Percentiles rank a stretch among this genome's conserved stretches.
Evolutionary conservation across 2,113 vertebrate genomes (phyloP).

Genomic region (Mesembrinibis cayennensis): DNA sequence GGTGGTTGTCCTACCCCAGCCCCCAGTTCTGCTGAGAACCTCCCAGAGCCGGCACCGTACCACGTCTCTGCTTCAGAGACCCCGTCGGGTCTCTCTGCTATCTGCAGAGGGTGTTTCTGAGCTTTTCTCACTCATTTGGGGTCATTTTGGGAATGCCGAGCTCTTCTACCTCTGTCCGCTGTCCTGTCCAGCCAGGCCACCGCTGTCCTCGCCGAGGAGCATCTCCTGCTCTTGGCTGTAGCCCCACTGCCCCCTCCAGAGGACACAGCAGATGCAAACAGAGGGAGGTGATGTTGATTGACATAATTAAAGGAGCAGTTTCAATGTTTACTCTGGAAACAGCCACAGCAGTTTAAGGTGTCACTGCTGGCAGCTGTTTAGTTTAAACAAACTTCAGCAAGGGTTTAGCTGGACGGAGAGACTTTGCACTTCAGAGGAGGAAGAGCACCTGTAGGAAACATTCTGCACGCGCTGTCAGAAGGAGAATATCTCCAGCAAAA

Average conservation of each 20-base stretch:
- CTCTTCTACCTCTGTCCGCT: not conserved
- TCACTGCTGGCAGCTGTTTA: slow-evolving; percentile 39
- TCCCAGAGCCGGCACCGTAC: not conserved
- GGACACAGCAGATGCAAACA: not conserved
- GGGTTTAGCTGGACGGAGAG: not conserved
- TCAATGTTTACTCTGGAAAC: slow-evolving; percentile 48
- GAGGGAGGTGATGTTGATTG: not conserved
- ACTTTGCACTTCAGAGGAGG: not conserved
- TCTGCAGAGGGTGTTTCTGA: not conserved
- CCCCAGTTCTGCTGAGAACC: not conserved
- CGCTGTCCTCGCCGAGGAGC: fast-evolving
- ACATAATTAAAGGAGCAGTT: slow-evolving; percentile 48
- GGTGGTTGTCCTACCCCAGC: not conserved
- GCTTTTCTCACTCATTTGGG: not conserved
- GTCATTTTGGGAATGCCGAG: not conserved
- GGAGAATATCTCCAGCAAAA: not conserved
- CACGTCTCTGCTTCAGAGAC: not conserved
- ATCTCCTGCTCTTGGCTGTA: not conserved
- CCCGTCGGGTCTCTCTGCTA: not conserved
- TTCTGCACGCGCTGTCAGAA: fast-evolving
- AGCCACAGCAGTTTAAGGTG: slow-evolving; percentile 39
- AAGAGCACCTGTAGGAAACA: not conserved
- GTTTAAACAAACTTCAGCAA: not conserved
- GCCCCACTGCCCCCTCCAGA: not conserved
- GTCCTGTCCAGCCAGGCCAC: not conserved